Conservation (phyloP, 2,113 vertebrate species). For the Danionella cerebrum region DNA sequence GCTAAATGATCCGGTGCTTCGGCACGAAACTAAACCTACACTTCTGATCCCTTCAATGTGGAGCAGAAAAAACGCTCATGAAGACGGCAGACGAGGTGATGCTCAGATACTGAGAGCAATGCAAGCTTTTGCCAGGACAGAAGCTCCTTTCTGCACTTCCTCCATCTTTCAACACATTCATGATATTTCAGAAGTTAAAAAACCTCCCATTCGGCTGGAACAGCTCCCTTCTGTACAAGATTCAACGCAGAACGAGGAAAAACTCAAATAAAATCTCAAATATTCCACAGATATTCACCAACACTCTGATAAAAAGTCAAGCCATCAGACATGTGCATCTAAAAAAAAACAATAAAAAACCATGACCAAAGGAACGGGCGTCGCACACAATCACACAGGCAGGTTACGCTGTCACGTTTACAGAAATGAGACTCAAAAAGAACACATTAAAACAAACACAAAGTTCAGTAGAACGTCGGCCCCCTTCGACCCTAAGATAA, state of each 20-base stretch:
- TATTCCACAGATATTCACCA: conserved; percentile 45
- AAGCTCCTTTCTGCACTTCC: not conserved
- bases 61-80: not conserved
- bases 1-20: not conserved
- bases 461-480: conserved; percentile 28
- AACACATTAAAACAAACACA: conserved; percentile 25
- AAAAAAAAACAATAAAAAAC: conserved; percentile 39
- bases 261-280: conserved; percentile 49
- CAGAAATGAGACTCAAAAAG: conserved; percentile 55
- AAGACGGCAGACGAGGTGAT: not conserved
- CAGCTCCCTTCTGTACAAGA: conserved; percentile 66
- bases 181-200: conserved; percentile 51
- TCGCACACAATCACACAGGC: conserved; percentile 60
- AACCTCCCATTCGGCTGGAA: conserved; percentile 35
- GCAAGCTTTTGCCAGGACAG: conserved; percentile 5
- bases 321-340: conserved; percentile 51
- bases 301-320: conserved; percentile 49
- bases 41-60: not conserved
- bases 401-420: conserved; percentile 70
- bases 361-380: not conserved
- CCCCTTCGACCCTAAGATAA: conserved; percentile 49
- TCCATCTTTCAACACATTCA: conserved; percentile 45
- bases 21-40: not conserved
- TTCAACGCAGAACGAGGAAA: conserved; percentile 54
- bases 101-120: conserved; percentile 8